Evolutionary conservation across 1,140 invertebrate genomes (phyloP).

Genomic region (Lordiphosa mommai): DNA sequence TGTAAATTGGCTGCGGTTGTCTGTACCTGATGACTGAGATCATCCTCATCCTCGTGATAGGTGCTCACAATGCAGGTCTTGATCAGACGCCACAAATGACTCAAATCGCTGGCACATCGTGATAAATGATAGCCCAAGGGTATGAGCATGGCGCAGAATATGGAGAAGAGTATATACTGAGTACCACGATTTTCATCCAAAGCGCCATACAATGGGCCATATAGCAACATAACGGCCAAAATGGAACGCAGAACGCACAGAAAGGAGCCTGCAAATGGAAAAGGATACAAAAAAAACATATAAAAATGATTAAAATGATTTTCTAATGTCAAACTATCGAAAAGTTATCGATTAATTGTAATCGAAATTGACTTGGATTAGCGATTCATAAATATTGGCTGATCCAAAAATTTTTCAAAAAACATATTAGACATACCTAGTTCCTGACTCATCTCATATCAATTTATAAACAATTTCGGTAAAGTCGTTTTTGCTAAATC

Average conservation of each 20-base stretch:
- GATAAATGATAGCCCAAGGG: slow-evolving; percentile 96
- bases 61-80: slow-evolving; percentile 81
- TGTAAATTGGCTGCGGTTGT: slow-evolving; percentile 10
- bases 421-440: too few relatives aligned
- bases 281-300: not conserved
- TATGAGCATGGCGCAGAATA: slow-evolving; percentile 94
- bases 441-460: too few relatives aligned
- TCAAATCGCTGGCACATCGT: slow-evolving; percentile 93
- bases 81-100: slow-evolving; percentile 92
- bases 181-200: slow-evolving; percentile 89
- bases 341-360: too few relatives aligned
- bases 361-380: too few relatives aligned
- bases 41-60: slow-evolving; percentile 79
- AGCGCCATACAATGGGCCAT: slow-evolving; percentile 93
- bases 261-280: slow-evolving; percentile 85
- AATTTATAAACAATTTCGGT: too few relatives aligned
- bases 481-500: too few relatives aligned
- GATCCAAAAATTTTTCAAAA: too few relatives aligned
- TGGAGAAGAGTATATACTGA: slow-evolving; percentile 96
- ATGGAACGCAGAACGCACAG: slow-evolving; percentile 89
- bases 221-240: slow-evolving; percentile 89
- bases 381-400: too few relatives aligned
- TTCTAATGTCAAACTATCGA: too few relatives aligned
- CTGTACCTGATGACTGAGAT: slow-evolving; percentile 54
- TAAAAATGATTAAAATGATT: not conserved